Percentiles rank a stretch among this genome's conserved stretches.
These are phyloP conservation scores for Parus major DNA, from an alignment of 2,113 vertebrate species.

Conservation along the genomic window DNA sequence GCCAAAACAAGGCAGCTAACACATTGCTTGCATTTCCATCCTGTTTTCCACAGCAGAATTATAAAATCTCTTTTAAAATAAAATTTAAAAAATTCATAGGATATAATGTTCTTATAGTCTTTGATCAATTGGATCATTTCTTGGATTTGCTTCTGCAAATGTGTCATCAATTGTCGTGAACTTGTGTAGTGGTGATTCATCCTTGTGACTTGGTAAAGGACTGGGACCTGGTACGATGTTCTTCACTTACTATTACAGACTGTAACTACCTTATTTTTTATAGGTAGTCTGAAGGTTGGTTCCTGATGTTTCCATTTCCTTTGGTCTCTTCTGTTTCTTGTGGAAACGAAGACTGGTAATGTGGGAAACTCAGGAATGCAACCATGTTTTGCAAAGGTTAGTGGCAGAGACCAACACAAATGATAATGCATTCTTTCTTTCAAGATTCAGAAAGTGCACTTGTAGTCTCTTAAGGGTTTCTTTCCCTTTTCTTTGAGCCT, in stretches of 20 bases:
- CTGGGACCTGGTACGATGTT: slow-evolving; percentile 25
- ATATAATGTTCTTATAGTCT: neutral
- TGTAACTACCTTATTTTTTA: slow-evolving; percentile 37
- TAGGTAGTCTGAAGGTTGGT: slow-evolving; percentile 16
- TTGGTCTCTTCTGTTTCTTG: slow-evolving; percentile 28
- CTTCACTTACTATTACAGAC: neutral
- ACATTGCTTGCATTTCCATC: slow-evolving; percentile 29
- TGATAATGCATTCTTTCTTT: slow-evolving; percentile 30
- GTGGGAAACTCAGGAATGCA: neutral
- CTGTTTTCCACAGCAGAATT: neutral
- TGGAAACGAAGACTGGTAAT: neutral
- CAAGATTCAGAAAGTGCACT: neutral
- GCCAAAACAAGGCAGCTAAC: slow-evolving; percentile 31
- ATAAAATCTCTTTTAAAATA: slow-evolving; percentile 2
- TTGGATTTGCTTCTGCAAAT: neutral
- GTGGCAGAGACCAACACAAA: slow-evolving; percentile 1
- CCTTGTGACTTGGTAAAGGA: slow-evolving; percentile 21
- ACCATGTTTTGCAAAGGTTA: neutral
- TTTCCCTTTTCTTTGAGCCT: neutral
- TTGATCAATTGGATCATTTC: neutral
- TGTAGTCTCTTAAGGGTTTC: neutral
- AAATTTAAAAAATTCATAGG: neutral
- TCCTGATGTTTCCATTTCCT: slow-evolving; percentile 29
- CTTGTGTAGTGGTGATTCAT: neutral
- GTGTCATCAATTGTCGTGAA: neutral